Conservation (phyloP, 2,113 vertebrate species). For the Emydocephalus ijimae region DNA sequence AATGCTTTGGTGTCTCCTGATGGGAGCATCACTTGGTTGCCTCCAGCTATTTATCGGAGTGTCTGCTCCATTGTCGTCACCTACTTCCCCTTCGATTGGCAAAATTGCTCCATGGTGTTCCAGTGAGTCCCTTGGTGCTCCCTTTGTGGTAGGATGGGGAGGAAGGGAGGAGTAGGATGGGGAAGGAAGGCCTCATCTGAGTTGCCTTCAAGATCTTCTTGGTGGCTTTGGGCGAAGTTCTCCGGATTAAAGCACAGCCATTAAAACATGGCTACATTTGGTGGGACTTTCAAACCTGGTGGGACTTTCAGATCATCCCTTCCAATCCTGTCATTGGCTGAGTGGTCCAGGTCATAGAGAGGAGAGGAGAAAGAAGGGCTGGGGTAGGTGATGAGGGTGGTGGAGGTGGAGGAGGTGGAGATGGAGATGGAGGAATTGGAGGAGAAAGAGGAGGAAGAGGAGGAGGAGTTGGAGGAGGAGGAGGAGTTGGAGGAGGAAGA, state of each 20-base stretch:
- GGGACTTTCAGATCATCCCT: background rate
- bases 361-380: background rate
- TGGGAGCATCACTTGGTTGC: conserved; percentile 87
- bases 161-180: no score
- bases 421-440: no score
- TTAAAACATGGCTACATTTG: background rate
- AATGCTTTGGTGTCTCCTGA: conserved; percentile 80
- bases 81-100: conserved; percentile 98
- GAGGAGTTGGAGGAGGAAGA: no score
- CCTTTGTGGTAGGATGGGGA: no score
- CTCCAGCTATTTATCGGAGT: conserved; percentile 91
- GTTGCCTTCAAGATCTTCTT: background rate
- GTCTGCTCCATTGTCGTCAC: conserved; percentile 84
- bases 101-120: conserved; percentile 95
- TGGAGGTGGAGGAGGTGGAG: no score
- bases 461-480: no score
- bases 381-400: no score
- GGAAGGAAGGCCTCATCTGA: rapidly evolving
- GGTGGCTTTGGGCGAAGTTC: background rate
- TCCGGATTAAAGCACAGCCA: background rate
- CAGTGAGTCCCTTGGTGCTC: conserved; percentile 71
- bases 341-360: no score
- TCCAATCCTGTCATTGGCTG: background rate
- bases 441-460: no score
- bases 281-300: background rate